Conservation (phyloP, 2,113 vertebrate species). For the Grus americana region DNA sequence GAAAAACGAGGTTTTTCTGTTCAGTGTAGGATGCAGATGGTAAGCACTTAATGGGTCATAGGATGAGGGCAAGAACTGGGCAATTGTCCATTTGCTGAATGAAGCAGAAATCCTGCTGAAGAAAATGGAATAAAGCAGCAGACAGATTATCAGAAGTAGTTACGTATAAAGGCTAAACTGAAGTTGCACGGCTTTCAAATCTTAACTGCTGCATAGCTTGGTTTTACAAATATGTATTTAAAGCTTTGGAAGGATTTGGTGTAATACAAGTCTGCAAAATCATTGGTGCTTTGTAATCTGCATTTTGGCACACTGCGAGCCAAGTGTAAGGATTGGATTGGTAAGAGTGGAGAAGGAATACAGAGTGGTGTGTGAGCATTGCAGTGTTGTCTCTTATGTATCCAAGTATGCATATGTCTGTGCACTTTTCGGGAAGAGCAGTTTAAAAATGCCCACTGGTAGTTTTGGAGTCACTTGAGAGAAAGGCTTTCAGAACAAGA, state of each 20-base stretch:
- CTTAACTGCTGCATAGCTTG: background rate
- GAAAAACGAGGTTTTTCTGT: background rate
- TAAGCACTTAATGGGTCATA: conserved; percentile 1
- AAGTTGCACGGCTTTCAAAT: background rate
- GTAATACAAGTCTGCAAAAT: background rate
- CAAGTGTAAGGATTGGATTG: background rate
- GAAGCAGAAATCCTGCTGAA: background rate
- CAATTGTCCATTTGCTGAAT: background rate
- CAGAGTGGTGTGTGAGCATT: background rate
- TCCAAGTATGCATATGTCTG: background rate
- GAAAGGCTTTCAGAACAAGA: background rate
- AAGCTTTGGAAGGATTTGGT: background rate
- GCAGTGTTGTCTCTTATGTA: background rate
- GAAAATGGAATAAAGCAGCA: background rate
- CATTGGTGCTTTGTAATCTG: background rate
- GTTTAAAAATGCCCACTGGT: background rate
- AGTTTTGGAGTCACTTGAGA: background rate
- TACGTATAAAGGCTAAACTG: background rate
- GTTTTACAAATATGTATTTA: background rate
- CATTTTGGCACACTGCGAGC: background rate
- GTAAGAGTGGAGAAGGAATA: background rate
- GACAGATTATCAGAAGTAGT: background rate
- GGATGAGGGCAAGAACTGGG: background rate
- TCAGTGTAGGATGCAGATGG: background rate
- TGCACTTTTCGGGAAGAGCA: background rate